Percentiles rank a stretch among this genome's conserved stretches.
Evolutionary conservation across 2,797 vertebrate species (phyloP).

Genomic region (Enteromius viviparus): DNA sequence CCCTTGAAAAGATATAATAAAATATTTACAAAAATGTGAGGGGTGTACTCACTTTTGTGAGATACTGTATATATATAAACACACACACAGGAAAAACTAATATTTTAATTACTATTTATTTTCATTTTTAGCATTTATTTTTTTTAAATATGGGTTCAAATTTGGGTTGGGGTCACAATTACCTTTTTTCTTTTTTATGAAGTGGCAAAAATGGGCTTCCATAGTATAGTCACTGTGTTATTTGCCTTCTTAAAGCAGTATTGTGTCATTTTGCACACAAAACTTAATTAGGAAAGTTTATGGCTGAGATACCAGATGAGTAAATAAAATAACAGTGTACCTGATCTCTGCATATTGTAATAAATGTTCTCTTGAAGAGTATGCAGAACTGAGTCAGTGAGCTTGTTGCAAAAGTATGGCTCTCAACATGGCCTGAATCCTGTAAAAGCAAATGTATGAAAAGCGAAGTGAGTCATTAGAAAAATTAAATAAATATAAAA

Average conservation of each 20-base stretch:
- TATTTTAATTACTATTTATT: too few species aligned
- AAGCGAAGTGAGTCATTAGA: conserved; percentile 3
- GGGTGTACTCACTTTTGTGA: too few species aligned
- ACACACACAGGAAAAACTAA: too few species aligned
- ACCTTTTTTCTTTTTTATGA: too few species aligned
- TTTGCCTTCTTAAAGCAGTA: background rate
- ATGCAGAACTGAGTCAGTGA: conserved; percentile 92
- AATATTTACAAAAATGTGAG: too few species aligned
- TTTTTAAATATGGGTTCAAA: too few species aligned
- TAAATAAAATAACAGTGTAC: conserved; percentile 66
- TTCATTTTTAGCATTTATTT: too few species aligned
- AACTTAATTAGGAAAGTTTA: background rate
- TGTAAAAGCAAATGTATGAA: conserved; percentile 48
- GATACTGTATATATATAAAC: too few species aligned
- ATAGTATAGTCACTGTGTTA: background rate
- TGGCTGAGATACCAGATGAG: background rate
- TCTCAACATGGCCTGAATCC: conserved; percentile 81
- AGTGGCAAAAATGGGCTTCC: too few species aligned
- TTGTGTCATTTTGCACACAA: background rate
- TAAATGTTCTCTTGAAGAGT: conserved; percentile 92
- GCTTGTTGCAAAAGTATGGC: conserved; percentile 89
- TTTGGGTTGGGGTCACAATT: too few species aligned
- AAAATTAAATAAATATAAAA: background rate
- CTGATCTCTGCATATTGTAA: conserved; percentile 91
- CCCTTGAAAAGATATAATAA: too few species aligned